phyloP scores from a whole-genome alignment of 2,113 vertebrate species.

The Gavialis gangeticus region DNA sequence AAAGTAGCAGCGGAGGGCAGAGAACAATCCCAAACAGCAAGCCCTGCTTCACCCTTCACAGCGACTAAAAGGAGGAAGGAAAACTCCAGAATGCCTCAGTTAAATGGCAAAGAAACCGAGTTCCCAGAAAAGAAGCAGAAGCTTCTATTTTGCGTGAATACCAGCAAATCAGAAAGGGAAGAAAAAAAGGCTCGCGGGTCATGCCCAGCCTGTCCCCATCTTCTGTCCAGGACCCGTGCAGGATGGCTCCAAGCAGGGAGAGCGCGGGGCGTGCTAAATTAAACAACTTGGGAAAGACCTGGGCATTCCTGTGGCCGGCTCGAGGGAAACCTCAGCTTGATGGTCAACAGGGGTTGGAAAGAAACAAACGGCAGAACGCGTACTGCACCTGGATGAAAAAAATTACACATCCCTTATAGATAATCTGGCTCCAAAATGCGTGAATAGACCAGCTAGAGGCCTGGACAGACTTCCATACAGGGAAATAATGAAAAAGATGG shows the following conservation, averaged over 20 bases:
- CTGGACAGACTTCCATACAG: background rate
- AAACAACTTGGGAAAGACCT: fast-evolving
- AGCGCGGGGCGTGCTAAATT: fast-evolving
- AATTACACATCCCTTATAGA: background rate
- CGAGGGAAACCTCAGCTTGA: fast-evolving
- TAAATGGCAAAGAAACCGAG: conserved; percentile 11
- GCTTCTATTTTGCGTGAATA: background rate
- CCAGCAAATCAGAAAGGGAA: background rate
- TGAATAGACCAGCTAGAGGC: background rate
- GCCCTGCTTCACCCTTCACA: conserved; percentile 43
- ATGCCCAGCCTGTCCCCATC: background rate
- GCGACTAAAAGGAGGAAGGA: conserved; percentile 37
- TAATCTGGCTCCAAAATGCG: background rate
- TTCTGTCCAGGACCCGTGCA: background rate
- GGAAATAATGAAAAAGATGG: background rate
- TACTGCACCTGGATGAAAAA: background rate
- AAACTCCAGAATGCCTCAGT: conserved; percentile 46
- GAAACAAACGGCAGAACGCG: fast-evolving
- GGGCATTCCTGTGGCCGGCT: background rate
- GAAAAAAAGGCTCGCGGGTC: background rate
- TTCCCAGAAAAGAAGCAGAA: conserved; percentile 12
- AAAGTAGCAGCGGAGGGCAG: conserved; percentile 86
- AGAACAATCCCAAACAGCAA: conserved; percentile 50
- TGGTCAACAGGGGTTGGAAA: fast-evolving
- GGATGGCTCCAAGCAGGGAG: fast-evolving